phyloP scores from a whole-genome alignment of 2,888 invertebrate species.

The Drosophila robusta region DNA sequence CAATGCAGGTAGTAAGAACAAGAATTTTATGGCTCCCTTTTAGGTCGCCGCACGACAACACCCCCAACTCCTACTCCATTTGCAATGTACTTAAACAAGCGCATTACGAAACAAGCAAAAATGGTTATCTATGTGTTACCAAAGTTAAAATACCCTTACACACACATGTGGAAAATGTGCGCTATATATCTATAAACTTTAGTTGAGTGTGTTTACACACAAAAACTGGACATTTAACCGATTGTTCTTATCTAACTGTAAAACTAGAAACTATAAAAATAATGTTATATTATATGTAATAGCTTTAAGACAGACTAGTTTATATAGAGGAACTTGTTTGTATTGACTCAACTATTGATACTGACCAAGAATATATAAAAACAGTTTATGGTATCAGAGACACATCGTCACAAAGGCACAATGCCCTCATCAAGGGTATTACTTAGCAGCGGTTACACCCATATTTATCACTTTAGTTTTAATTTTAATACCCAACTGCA shows the following conservation, averaged over 20 bases:
- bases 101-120: not conserved
- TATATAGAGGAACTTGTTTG: too few relatives aligned
- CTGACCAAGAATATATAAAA: not conserved
- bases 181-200: too few relatives aligned
- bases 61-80: not conserved
- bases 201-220: too few relatives aligned
- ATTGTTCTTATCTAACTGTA: too few relatives aligned
- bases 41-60: not conserved
- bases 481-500: conserved; percentile 14
- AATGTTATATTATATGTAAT: too few relatives aligned
- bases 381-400: not conserved
- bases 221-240: too few relatives aligned
- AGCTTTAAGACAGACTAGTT: too few relatives aligned
- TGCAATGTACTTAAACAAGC: not conserved
- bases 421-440: not conserved
- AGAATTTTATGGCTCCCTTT: not conserved
- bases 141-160: too few relatives aligned
- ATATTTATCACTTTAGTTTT: not conserved
- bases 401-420: not conserved
- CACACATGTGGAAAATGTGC: too few relatives aligned
- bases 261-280: too few relatives aligned
- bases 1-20: not conserved
- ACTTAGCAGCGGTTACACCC: conserved; percentile 1
- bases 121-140: not conserved
- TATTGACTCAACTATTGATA: too few relatives aligned